Evolutionary conservation across 2,797 vertebrate genomes (phyloP), one percentile per base, ranked within the genome.

Genomic region (Sebastes reedi): DNA sequence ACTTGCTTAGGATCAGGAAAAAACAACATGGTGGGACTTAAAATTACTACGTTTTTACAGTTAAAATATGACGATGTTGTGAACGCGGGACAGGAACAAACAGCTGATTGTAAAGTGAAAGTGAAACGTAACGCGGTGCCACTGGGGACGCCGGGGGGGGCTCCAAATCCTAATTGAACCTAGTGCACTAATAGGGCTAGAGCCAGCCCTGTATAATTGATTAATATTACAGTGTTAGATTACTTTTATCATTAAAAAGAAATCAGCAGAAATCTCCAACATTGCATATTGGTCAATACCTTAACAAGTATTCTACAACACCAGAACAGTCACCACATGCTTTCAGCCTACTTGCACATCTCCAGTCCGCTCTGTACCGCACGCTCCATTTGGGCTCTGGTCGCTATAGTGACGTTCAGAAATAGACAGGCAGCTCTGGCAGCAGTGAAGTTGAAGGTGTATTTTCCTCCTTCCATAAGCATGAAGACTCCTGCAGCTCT

Each of bases 271-370:
- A 50, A 50, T 50, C 16, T 50, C 18, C 46, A 20, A 50, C 8
- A 1, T 0, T 52, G 46, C 13, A 20, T 52, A n/a, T 52, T n/a
- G 46, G 2, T 52, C 18, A 13, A 52, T n/a, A n/a, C 46, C 46
- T 14, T 6, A 7, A 6, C 30, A 29, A 16, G 24, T 32, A 13
- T 18, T 20, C 12, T 25, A 52, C 18, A 52, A 52, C n/a, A 42
- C 2, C 59, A 39, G 42, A 32, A 46, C 3, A 34, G 16, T 74
- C 22, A 16, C 24, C 65, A 18, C 29, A 13, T 6, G 69, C 20
- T 22, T 25, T 56, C 9, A 8, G 39, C 87, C n/a, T 93, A 96
- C 96, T 92, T 95, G 95, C 96, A 96, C 1, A 87, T 94, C 86
- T 96, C 82, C 75, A 96, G 89, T 5, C 96, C 95, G 0, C 27